phyloP scores from a whole-genome alignment of 2,888 invertebrate species.

The Drosophila pegasa region DNA sequence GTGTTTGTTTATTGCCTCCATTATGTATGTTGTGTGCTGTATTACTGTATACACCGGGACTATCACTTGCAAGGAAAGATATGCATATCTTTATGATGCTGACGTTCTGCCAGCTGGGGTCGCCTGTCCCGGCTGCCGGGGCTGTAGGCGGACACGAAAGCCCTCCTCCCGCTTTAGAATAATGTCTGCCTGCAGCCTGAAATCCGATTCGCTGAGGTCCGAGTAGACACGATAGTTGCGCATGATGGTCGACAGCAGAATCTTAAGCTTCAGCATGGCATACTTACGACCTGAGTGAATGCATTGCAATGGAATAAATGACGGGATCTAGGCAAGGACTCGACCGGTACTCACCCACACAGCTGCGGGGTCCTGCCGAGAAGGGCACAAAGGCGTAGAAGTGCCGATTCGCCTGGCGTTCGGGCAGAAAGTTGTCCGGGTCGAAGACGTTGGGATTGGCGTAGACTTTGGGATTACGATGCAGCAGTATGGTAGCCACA shows the following conservation, averaged over 20 bases:
- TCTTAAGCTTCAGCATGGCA: slow-evolving; percentile 92
- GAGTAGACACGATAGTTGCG: slow-evolving; percentile 90
- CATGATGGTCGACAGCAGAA: slow-evolving; percentile 90
- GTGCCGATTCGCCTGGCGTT: slow-evolving; percentile 91
- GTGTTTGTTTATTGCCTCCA: slow-evolving; percentile 13
- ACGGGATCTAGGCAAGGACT: neutral
- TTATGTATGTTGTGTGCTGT: slow-evolving; percentile 42
- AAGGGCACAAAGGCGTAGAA: slow-evolving; percentile 93
- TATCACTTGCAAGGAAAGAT: slow-evolving; percentile 66
- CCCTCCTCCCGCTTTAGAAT: slow-evolving; percentile 92
- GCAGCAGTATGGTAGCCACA: slow-evolving; percentile 89
- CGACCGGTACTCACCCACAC: slow-evolving; percentile 87
- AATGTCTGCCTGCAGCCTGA: slow-evolving; percentile 90
- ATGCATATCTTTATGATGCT: slow-evolving; percentile 58
- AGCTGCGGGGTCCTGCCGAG: slow-evolving; percentile 93
- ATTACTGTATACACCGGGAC: slow-evolving; percentile 74
- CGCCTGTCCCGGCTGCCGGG: slow-evolving; percentile 85
- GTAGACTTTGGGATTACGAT: slow-evolving; percentile 90
- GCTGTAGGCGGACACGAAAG: slow-evolving; percentile 89
- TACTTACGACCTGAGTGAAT: slow-evolving; percentile 89
- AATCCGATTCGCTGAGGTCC: slow-evolving; percentile 89
- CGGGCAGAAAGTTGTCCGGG: slow-evolving; percentile 94
- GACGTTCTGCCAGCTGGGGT: slow-evolving; percentile 51
- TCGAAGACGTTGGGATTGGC: slow-evolving; percentile 91
- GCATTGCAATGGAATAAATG: neutral